Percentiles rank a stretch among this genome's conserved stretches.
Evolutionary conservation across 2,797 vertebrate species (phyloP).

Genomic region (Morus bassanus): DNA sequence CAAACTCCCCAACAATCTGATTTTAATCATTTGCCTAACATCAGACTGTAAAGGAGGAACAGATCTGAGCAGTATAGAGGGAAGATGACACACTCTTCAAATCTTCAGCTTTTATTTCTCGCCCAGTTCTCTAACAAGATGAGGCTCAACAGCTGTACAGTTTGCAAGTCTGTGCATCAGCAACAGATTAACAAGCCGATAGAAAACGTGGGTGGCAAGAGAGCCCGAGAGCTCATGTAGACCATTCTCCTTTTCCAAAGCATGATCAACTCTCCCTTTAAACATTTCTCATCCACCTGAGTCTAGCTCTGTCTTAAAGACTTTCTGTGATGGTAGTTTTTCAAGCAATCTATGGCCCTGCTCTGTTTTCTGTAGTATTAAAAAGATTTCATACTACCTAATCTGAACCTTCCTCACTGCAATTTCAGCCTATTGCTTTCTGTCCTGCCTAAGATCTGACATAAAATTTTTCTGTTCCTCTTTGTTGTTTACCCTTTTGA

Average conservation of each 20-base stretch:
- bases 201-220: neutral
- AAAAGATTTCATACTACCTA: neutral
- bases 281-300: neutral
- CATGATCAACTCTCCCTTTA: neutral
- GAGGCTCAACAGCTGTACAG: neutral
- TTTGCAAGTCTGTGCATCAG: neutral
- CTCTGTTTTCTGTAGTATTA: neutral
- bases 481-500: neutral
- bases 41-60: neutral
- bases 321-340: neutral
- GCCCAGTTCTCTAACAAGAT: neutral
- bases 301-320: neutral
- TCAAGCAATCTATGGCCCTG: neutral
- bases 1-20: neutral
- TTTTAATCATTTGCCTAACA: constrained; percentile 17
- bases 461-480: neutral
- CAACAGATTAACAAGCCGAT: neutral
- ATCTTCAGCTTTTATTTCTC: constrained; percentile 7
- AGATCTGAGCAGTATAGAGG: neutral
- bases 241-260: neutral
- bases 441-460: neutral
- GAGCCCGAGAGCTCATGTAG: neutral
- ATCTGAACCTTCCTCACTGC: neutral
- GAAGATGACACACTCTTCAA: neutral
- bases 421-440: neutral